Percentiles rank a stretch among this genome's conserved stretches.
Evolutionary conservation across 2,113 vertebrate species (phyloP).

Genomic region (Australoheros scitulus): DNA sequence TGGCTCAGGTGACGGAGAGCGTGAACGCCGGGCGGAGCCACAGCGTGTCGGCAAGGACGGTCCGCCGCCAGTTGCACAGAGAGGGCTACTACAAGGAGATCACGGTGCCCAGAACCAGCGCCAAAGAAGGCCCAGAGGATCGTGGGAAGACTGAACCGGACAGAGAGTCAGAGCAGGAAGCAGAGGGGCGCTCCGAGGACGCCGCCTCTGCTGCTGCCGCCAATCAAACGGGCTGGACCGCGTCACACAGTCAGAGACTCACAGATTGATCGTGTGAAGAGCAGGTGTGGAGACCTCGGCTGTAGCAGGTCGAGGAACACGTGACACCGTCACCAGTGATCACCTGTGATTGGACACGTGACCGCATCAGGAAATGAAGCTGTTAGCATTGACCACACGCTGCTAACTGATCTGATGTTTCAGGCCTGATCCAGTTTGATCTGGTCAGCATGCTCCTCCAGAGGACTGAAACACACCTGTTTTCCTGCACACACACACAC

Average conservation of each 20-base stretch:
- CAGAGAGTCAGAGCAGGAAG: neutral
- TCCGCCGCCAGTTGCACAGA: slow-evolving; percentile 7
- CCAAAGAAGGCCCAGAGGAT: neutral
- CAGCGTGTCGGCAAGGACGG: neutral
- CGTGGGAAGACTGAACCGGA: neutral
- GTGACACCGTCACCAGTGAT: too few relatives aligned
- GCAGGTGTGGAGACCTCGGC: neutral
- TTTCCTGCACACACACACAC: neutral
- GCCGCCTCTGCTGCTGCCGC: neutral
- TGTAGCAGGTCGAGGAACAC: neutral
- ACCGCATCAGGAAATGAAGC: neutral
- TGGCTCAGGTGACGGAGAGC: neutral
- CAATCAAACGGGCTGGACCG: neutral
- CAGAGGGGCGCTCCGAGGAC: neutral
- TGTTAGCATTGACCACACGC: neutral
- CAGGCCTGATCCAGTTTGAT: neutral
- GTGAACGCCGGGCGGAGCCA: neutral
- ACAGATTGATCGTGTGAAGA: neutral
- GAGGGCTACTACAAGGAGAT: slow-evolving; percentile 13
- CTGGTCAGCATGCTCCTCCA: neutral
- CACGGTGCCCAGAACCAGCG: neutral
- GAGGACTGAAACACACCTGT: neutral
- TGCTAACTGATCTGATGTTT: neutral
- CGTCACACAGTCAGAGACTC: neutral
- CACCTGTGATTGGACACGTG: neutral